Percentiles rank a stretch among this genome's conserved stretches.
Evolutionary conservation across 2,113 vertebrate species (phyloP).

Genomic region (Nanorana parkeri): DNA sequence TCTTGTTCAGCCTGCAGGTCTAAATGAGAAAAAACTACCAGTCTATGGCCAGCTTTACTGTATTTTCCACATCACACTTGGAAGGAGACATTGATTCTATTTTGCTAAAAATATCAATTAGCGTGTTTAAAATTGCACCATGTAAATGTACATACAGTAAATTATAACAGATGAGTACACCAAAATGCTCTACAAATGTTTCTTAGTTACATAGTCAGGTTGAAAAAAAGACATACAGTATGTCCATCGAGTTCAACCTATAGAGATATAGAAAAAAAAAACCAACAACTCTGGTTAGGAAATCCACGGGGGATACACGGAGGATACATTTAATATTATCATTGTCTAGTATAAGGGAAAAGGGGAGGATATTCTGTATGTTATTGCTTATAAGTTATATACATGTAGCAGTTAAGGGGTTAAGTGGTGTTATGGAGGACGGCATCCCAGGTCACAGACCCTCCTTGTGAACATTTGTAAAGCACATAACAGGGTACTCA

Average conservation of each 20-base stretch:
- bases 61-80: background rate
- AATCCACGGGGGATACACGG: too few species aligned
- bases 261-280: too few species aligned
- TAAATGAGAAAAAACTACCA: too few species aligned
- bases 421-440: constrained; percentile 35
- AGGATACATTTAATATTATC: background rate
- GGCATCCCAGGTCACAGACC: constrained; percentile 22
- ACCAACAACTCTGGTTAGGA: background rate
- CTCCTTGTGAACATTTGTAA: constrained; percentile 41
- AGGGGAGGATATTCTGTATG: background rate
- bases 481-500: constrained; percentile 34
- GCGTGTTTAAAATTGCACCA: background rate
- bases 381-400: constrained; percentile 18
- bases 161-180: background rate
- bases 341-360: background rate
- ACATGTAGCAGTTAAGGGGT: constrained; percentile 35
- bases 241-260: too few species aligned
- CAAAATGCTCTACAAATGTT: background rate
- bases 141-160: too few species aligned
- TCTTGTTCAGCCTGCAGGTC: too few species aligned
- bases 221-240: too few species aligned
- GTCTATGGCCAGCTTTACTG: too few species aligned
- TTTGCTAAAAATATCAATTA: background rate
- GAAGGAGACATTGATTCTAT: background rate
- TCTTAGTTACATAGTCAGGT: too few species aligned